phyloP scores from a whole-genome alignment of 2,888 invertebrate species.

The Cotesia congregata region DNA sequence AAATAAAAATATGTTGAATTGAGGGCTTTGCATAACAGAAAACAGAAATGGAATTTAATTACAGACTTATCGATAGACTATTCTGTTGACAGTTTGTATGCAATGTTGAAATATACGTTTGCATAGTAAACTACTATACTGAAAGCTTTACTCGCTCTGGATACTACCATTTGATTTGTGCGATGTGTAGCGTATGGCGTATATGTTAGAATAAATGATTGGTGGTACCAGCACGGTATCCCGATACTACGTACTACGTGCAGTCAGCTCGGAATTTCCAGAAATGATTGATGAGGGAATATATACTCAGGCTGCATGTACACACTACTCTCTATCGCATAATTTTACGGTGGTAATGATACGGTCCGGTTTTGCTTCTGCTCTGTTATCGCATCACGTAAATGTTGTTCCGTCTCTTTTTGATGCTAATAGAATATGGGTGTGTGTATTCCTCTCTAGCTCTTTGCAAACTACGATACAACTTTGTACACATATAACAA shows the following conservation, averaged over 20 bases:
- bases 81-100: not conserved
- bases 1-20: not conserved
- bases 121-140: not conserved
- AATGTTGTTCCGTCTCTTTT: constrained; percentile 3
- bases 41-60: not conserved
- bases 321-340: constrained; percentile 42
- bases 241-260: constrained; percentile 8
- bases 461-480: constrained; percentile 21
- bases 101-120: not conserved
- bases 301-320: constrained; percentile 38
- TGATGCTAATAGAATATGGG: too few species aligned
- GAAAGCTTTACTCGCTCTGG: not conserved
- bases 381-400: constrained; percentile 39
- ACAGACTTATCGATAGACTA: not conserved
- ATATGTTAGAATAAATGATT: constrained; percentile 11
- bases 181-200: not conserved
- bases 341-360: constrained; percentile 57
- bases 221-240: constrained; percentile 9
- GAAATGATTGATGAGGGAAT: constrained; percentile 55
- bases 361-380: constrained; percentile 49
- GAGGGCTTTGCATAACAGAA: not conserved
- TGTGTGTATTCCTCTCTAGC: not conserved
- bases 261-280: constrained; percentile 29
- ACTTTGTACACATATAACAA: not conserved
- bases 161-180: constrained; percentile 6